A percentile compares a stretch with the other conserved stretches of the same genome.
Evolutionary conservation across 1,140 invertebrate species (phyloP).

Genomic region (Muscidifurax raptorellus): DNA sequence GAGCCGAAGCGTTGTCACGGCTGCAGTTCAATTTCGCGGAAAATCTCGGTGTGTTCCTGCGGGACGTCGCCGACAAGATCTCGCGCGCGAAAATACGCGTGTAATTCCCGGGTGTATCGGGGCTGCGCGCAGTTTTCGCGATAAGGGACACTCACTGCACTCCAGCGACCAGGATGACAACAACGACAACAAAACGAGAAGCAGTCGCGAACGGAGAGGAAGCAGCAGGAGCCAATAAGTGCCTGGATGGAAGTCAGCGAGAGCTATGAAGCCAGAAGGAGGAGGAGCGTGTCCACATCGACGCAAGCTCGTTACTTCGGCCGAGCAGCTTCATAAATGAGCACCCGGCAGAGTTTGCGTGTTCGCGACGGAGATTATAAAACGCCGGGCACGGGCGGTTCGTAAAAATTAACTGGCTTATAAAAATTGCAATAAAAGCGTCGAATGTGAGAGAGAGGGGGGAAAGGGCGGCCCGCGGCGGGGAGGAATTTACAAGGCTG

Average conservation of each 20-base stretch:
- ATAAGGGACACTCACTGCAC: neutral
- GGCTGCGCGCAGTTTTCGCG: neutral
- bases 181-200: no score
- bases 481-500: conserved; percentile 44
- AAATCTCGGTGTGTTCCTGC: conserved; percentile 35
- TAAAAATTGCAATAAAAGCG: conserved; percentile 46
- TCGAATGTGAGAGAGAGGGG: neutral
- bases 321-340: neutral
- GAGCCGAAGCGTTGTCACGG: neutral
- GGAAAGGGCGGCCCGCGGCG: neutral
- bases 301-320: neutral
- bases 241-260: neutral
- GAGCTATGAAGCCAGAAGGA: neutral
- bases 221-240: neutral
- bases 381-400: neutral
- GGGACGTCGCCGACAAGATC: neutral
- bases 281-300: neutral
- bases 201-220: neutral
- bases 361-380: conserved; percentile 23
- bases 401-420: conserved; percentile 44
- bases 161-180: neutral
- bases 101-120: neutral
- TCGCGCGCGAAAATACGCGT: conserved; percentile 32
- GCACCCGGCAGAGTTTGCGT: neutral
- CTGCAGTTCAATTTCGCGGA: conserved; percentile 44